These are phyloP conservation scores for Otocyon megalotis DNA, from an alignment of 2,113 vertebrate genomes.

Conservation along the genomic window DNA sequence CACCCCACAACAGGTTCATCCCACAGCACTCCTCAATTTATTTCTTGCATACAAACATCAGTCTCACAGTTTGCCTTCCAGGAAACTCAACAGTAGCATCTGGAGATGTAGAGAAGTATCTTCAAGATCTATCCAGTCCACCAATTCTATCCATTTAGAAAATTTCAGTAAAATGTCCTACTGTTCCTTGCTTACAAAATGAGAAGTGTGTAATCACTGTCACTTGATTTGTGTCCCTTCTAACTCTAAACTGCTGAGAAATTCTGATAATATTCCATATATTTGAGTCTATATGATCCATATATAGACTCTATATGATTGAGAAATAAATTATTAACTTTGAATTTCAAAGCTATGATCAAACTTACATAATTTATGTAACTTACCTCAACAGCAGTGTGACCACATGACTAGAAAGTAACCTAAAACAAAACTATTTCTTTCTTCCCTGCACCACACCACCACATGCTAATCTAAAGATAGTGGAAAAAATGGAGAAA, in stretches of 20 bases:
- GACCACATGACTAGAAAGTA: too few species aligned
- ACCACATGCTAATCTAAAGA: background rate
- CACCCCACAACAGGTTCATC: accelerated
- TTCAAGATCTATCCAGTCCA: background rate
- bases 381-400: background rate
- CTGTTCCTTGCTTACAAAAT: background rate
- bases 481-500: too few species aligned
- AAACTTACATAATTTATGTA: background rate
- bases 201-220: background rate
- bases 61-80: background rate
- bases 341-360: background rate
- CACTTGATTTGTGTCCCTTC: background rate
- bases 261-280: background rate
- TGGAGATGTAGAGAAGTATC: background rate
- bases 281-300: too few species aligned
- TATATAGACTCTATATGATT: too few species aligned
- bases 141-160: background rate
- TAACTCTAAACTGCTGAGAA: background rate
- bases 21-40: background rate
- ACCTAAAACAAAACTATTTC: background rate
- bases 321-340: background rate
- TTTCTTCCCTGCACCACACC: background rate
- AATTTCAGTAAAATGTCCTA: background rate
- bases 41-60: background rate
- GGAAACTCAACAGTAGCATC: background rate